A percentile compares a stretch with the other conserved stretches of the same genome.
phyloP scores from a whole-genome alignment of 1,140 invertebrate genomes.

The Diprion similis region DNA sequence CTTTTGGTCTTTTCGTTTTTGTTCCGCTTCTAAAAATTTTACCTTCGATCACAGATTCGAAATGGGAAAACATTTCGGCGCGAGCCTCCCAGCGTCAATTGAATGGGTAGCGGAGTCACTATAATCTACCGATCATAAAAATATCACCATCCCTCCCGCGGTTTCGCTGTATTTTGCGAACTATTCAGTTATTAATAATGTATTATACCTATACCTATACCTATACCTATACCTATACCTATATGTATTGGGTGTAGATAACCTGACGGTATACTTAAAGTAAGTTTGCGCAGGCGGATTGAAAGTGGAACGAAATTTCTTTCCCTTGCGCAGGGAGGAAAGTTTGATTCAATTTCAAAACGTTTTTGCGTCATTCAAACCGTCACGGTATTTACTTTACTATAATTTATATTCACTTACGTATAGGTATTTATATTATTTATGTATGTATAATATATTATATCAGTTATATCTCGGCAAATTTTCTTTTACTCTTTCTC shows the following conservation, averaged over 20 bases:
- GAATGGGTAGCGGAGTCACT: constrained; percentile 13
- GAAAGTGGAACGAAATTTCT: neutral
- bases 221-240: too few relatives aligned
- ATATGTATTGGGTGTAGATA: neutral
- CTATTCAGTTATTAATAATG: neutral
- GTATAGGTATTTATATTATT: too few relatives aligned
- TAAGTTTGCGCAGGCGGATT: neutral
- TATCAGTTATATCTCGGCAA: neutral
- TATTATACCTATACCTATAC: neutral
- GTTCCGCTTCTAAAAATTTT: too few relatives aligned
- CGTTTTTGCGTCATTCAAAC: neutral
- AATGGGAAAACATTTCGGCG: neutral
- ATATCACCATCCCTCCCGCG: constrained; percentile 16
- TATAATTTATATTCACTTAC: neutral
- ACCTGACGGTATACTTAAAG: neutral
- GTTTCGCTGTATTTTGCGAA: constrained; percentile 2
- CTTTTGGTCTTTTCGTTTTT: neutral
- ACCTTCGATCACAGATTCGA: too few relatives aligned
- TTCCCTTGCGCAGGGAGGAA: neutral
- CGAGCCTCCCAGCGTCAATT: neutral
- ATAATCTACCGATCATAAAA: constrained; percentile 15
- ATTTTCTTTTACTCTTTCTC: neutral
- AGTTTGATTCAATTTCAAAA: neutral
- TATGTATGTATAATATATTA: too few relatives aligned
- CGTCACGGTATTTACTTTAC: neutral